These are phyloP conservation scores for Hydra vulgaris DNA, from an alignment of 30 jellyfish, hydroid and myxozoan species.

Conservation along the genomic window DNA sequence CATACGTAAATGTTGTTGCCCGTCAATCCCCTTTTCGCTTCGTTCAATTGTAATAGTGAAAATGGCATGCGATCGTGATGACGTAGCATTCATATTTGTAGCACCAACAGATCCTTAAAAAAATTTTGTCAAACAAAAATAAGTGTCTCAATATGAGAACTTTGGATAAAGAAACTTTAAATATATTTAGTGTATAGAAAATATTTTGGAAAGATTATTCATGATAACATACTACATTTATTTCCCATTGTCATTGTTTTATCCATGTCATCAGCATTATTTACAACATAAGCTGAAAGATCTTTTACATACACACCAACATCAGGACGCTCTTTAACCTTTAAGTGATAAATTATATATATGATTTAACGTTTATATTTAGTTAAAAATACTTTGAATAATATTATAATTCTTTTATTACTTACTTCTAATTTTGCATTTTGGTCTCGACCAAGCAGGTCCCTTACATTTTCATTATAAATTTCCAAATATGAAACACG, in stretches of 20 bases:
- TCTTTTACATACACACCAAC: conserved; percentile 94
- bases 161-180: too few species aligned
- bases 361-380: too few species aligned
- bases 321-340: conserved; percentile 98
- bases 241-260: conserved; percentile 96
- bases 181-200: too few species aligned
- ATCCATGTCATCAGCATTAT: conserved; percentile 97
- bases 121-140: background rate
- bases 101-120: conserved; percentile 88
- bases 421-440: conserved; percentile 82
- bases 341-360: too few species aligned
- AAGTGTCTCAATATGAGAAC: too few species aligned
- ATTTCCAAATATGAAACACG: conserved; percentile 93
- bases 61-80: conserved; percentile 94
- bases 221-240: conserved; percentile 76
- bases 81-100: conserved; percentile 90
- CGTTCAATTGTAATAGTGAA: conserved; percentile 85
- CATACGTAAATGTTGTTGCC: conserved; percentile 91
- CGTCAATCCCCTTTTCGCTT: conserved; percentile 93
- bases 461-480: conserved; percentile 90
- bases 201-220: too few species aligned
- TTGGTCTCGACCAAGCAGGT: conserved; percentile 84
- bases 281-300: conserved; percentile 86
- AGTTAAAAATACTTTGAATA: too few species aligned
- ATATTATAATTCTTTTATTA: too few species aligned